Base-by-base conservation (phyloP, 2,797 vertebrate genomes). In the Myripristis jacobus region DNA sequence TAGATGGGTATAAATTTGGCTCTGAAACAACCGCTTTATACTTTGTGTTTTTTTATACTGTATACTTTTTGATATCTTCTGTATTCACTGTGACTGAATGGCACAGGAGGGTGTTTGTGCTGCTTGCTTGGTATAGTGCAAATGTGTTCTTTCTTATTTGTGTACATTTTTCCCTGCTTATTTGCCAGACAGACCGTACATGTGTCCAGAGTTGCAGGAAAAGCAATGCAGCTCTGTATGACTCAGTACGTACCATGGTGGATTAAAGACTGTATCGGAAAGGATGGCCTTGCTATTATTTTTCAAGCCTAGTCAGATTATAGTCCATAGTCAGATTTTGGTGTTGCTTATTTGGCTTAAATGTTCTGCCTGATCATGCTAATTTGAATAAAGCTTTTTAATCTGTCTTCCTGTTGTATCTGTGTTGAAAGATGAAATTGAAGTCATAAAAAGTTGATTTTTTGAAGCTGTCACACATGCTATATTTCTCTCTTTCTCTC, bases 321-420 rank as follows among this genome's bases (percentile, higher is more conserved):
- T 36, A 36, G 34, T 36, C 34, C 34, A 85, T 76, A 82, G 81
- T 88, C 74, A 4, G 71, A 83, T 89, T 90, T 89, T 89, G 85
- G 86, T 91, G 87, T 90, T 86, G 88, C 88, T 93, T 86, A 85
- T 91, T 89, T 91, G 84, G 90, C 83, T 88, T 90, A 81, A 91
- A 88, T 92, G 87, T 91, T 87, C 79, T 85, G 90, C 90, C 89
- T 93, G 91, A 93, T 93, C 87, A 92, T 93, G 85, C 83, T 85
- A 87, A 82, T 88, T 91, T 92, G 82, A 95, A 94, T 94, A 95
- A 94, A 85, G 84, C 82, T 91, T 94, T 90, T 88, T 89, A 85
- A 91, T 88, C 85, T 73, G 79, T 82, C 75, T 59, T 43, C 70
- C 43, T 44, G 61, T 82, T 63, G 66, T 64, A 56, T 78, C 55